Evolutionary conservation across 2,113 vertebrate species (phyloP).

Genomic region (Lutjanus erythropterus): DNA sequence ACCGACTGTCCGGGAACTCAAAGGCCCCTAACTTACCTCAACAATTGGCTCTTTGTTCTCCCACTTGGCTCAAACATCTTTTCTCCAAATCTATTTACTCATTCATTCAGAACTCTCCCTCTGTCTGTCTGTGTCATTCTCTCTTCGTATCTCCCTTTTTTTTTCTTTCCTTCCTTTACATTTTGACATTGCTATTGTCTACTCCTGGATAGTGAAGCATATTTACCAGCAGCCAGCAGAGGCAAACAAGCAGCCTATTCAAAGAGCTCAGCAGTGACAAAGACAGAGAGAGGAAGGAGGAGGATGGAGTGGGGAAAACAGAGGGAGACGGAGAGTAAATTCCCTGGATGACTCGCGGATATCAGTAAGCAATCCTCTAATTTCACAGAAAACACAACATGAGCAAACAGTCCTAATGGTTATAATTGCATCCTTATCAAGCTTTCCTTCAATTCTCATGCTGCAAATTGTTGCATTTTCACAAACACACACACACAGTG

Average conservation of each 20-base stretch:
- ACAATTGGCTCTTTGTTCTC: constrained; percentile 71
- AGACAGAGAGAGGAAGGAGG: constrained; percentile 29
- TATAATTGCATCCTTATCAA: constrained; percentile 43
- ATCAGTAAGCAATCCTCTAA: constrained; percentile 36
- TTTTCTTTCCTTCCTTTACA: constrained; percentile 4
- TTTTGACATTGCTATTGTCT: constrained; percentile 45
- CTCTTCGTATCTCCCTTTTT: constrained; percentile 7
- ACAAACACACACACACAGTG: constrained; percentile 3
- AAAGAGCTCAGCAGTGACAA: constrained; percentile 39
- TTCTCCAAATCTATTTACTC: constrained; percentile 70
- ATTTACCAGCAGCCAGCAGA: constrained; percentile 45
- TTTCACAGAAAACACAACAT: constrained; percentile 33
- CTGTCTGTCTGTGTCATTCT: constrained; percentile 36
- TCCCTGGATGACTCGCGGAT: constrained; percentile 46
- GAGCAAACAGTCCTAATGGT: constrained; percentile 45
- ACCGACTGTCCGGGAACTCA: constrained; percentile 59
- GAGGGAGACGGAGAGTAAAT: constrained; percentile 57
- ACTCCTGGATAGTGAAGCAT: constrained; percentile 46
- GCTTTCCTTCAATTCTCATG: constrained; percentile 22
- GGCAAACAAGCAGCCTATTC: constrained; percentile 63
- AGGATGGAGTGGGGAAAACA: constrained; percentile 7
- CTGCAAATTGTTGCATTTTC: constrained; percentile 25
- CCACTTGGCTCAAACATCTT: constrained; percentile 74
- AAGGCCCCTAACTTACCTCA: constrained; percentile 31
- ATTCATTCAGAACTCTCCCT: constrained; percentile 61